These are phyloP conservation scores for Xylota segnis DNA, from an alignment of 2,888 invertebrate genomes.

Conservation along the genomic window DNA sequence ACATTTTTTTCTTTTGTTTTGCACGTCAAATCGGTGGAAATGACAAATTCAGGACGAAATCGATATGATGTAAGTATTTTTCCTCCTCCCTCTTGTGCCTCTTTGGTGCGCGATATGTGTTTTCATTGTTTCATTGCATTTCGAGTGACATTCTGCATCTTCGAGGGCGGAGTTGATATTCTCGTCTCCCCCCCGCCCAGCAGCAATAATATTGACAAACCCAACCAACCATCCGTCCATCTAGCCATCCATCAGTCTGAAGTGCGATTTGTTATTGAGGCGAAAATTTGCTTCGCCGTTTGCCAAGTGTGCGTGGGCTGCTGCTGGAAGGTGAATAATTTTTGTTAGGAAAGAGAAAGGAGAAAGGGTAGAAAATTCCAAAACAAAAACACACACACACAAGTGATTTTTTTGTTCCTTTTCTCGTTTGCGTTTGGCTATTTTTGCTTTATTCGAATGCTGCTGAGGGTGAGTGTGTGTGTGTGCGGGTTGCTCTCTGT, in stretches of 20 bases:
- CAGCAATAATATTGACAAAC: conserved; percentile 26
- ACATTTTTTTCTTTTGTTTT: conserved; percentile 20
- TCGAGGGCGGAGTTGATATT: conserved; percentile 12
- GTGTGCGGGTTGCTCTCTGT: conserved; percentile 38
- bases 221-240: background rate
- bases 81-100: background rate
- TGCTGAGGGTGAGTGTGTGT: background rate
- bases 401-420: background rate
- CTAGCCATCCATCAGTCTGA: background rate
- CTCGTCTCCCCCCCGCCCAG: background rate
- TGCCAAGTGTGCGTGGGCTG: background rate
- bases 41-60: conserved; percentile 75
- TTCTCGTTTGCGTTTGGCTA: conserved; percentile 21
- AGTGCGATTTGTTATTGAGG: conserved; percentile 16
- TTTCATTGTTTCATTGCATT: conserved; percentile 29
- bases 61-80: conserved; percentile 75
- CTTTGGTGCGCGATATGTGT: background rate
- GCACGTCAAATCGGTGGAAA: conserved; percentile 59
- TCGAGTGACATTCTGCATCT: conserved; percentile 23
- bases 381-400: conserved; percentile 58
- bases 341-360: conserved; percentile 35
- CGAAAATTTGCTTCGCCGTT: background rate
- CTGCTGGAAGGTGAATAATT: conserved; percentile 2
- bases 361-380: conserved; percentile 35
- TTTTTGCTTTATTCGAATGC: conserved; percentile 15